These are phyloP conservation scores for Baccha elongata DNA, from an alignment of 2,888 invertebrate species.

Conservation along the genomic window DNA sequence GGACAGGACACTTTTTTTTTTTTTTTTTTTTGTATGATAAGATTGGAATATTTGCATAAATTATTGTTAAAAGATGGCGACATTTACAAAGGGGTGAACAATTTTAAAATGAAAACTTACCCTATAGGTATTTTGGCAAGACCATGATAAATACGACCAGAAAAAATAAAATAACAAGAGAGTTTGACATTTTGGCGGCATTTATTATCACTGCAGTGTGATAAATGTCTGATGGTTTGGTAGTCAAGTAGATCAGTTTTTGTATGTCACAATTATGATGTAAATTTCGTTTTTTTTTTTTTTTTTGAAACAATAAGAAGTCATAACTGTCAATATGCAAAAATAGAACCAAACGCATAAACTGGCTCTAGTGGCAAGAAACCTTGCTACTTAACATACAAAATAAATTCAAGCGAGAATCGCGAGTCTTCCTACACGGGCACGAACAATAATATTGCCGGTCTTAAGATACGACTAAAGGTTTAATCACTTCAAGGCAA, in stretches of 20 bases:
- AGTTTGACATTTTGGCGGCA: neutral
- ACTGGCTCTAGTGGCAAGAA: too few species aligned
- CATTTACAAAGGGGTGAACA: slow-evolving; percentile 66
- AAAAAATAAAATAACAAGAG: neutral
- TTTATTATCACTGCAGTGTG: neutral
- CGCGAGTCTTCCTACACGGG: too few species aligned
- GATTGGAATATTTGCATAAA: slow-evolving; percentile 70
- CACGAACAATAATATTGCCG: too few species aligned
- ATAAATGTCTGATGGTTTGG: neutral
- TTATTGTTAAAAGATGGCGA: slow-evolving; percentile 65
- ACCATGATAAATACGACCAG: slow-evolving; percentile 19
- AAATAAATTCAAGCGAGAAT: too few species aligned
- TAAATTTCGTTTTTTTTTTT: too few species aligned
- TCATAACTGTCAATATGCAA: too few species aligned
- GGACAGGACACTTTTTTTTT: slow-evolving; percentile 47
- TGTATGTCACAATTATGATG: neutral
- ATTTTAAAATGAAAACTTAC: slow-evolving; percentile 41
- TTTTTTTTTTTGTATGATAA: slow-evolving; percentile 41
- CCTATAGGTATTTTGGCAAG: slow-evolving; percentile 21
- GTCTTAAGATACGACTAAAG: too few species aligned
- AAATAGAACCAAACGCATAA: too few species aligned
- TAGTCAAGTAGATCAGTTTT: neutral
- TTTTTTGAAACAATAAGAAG: too few species aligned
- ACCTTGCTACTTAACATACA: too few species aligned
- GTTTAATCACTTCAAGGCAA: too few species aligned